Percentiles rank a stretch among this genome's conserved stretches.
phyloP scores from a whole-genome alignment of 2,888 invertebrate genomes.

The Lithosia quadra region DNA sequence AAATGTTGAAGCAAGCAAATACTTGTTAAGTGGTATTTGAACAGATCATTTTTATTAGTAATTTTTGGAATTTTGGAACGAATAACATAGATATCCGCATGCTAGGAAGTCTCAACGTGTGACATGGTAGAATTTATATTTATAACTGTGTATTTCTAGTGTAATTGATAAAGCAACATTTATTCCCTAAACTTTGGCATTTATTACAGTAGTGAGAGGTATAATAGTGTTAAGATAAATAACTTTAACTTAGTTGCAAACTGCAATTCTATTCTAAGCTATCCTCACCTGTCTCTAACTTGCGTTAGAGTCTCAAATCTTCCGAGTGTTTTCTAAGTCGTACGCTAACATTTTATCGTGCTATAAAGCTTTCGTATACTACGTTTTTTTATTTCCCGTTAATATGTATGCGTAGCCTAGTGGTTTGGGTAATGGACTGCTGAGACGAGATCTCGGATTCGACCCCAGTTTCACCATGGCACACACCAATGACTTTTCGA shows the following conservation, averaged over 20 bases:
- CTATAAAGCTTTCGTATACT: conserved; percentile 6
- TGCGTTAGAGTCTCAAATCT: conserved; percentile 1
- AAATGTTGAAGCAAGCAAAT: no score
- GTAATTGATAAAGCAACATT: neutral
- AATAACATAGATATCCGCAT: neutral
- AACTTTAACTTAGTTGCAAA: neutral
- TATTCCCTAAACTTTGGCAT: neutral
- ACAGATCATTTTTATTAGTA: neutral
- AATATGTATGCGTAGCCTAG: conserved; percentile 1
- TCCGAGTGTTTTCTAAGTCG: conserved; percentile 8
- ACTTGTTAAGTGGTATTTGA: neutral
- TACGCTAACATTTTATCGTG: conserved; percentile 3
- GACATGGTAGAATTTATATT: neutral
- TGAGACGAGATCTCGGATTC: no score
- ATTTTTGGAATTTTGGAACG: neutral
- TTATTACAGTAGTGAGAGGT: neutral
- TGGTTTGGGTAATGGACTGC: no score
- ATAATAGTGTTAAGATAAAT: conserved; percentile 1
- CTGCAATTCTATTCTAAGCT: neutral
- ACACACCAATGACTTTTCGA: no score
- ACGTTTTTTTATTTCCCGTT: neutral
- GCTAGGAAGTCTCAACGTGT: neutral
- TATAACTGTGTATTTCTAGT: neutral
- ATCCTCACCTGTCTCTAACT: conserved; percentile 5
- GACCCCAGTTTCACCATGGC: no score